These are phyloP conservation scores for Protomyctophum bolini DNA, from an alignment of 2,113 vertebrate species.

Conservation along the genomic window DNA sequence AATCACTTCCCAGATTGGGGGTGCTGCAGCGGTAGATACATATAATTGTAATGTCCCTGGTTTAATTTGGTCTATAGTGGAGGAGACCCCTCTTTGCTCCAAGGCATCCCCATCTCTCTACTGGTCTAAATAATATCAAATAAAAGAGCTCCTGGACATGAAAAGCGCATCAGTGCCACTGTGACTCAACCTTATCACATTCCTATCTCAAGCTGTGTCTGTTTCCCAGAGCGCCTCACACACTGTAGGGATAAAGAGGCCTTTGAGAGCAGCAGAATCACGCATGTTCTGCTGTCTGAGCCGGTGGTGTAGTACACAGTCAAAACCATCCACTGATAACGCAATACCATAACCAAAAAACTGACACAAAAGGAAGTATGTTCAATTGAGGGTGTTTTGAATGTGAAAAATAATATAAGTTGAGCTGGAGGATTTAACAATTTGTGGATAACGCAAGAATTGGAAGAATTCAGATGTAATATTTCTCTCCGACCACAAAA, in stretches of 20 bases:
- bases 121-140: too few species aligned
- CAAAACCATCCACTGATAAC: conserved; percentile 12
- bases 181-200: conserved; percentile 32
- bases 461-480: conserved; percentile 30
- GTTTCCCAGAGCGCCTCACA: conserved; percentile 16
- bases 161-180: not conserved
- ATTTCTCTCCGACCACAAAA: conserved; percentile 30
- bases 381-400: not conserved
- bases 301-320: not conserved
- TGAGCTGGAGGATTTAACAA: conserved; percentile 37
- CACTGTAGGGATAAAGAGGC: conserved; percentile 1
- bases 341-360: conserved; percentile 6
- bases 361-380: not conserved
- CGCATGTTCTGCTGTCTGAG: not conserved
- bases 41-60: too few species aligned
- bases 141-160: not conserved
- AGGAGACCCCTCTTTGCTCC: too few species aligned
- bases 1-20: not conserved
- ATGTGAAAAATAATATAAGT: conserved; percentile 15
- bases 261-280: not conserved
- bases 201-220: conserved; percentile 21
- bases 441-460: conserved; percentile 47
- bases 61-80: too few species aligned
- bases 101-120: too few species aligned
- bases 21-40: too few species aligned